phyloP scores from a whole-genome alignment of 2,797 vertebrate species.

The Spinus olivaceus region DNA sequence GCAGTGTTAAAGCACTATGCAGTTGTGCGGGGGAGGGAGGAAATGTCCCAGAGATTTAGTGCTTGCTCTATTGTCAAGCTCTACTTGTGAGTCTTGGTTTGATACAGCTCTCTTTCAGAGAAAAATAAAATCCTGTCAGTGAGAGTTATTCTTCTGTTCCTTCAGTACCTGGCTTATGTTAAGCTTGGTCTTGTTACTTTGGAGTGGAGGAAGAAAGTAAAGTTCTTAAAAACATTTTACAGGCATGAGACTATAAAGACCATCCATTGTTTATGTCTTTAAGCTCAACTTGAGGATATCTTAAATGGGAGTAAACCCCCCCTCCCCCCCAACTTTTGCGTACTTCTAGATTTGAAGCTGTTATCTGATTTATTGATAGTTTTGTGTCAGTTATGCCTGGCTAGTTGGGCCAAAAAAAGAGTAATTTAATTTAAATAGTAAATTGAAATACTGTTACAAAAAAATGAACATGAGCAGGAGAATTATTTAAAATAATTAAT shows the following conservation, averaged over 20 bases:
- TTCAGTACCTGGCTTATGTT: neutral
- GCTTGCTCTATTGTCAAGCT: neutral
- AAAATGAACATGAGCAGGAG: neutral
- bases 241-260: neutral
- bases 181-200: neutral
- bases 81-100: neutral
- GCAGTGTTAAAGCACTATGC: neutral
- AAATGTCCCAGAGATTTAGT: neutral
- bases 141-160: neutral
- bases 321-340: rapidly evolving
- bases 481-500: neutral
- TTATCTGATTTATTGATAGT: neutral
- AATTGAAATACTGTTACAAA: neutral
- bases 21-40: neutral
- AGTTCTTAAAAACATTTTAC: neutral
- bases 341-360: neutral
- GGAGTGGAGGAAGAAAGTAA: neutral
- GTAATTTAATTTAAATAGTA: neutral
- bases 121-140: neutral
- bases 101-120: neutral
- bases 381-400: neutral
- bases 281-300: neutral
- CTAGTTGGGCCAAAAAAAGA: neutral
- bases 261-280: neutral
- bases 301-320: neutral